These are phyloP conservation scores for Zoanthus solanderi DNA, from an alignment of 92 coral and sea anemone genomes.

Conservation along the genomic window DNA sequence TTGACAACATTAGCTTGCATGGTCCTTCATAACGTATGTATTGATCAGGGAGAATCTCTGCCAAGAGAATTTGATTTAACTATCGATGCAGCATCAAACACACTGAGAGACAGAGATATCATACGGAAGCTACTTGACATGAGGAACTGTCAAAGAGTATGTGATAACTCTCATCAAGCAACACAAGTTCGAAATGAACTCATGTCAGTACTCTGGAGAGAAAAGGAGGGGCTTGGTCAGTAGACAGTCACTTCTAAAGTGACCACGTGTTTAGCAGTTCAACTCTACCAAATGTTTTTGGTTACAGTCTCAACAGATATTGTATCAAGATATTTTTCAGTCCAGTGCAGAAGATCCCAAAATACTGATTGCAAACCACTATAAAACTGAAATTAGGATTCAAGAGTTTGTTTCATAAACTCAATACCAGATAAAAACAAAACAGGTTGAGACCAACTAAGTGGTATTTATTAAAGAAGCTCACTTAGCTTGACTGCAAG, in stretches of 20 bases:
- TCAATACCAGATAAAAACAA: too few relatives aligned
- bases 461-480: neutral
- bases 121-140: conserved; percentile 48
- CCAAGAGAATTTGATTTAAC: conserved; percentile 48
- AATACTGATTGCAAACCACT: too few relatives aligned
- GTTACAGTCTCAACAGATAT: too few relatives aligned
- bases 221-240: conserved; percentile 36
- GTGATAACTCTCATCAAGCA: conserved; percentile 55
- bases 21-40: conserved; percentile 45
- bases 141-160: conserved; percentile 53
- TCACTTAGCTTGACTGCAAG: neutral
- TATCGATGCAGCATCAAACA: conserved; percentile 21
- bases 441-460: too few relatives aligned
- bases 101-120: conserved; percentile 40
- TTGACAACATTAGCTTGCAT: conserved; percentile 36
- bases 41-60: conserved; percentile 43
- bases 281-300: too few relatives aligned
- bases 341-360: too few relatives aligned
- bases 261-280: too few relatives aligned
- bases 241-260: neutral
- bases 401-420: too few relatives aligned
- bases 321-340: too few relatives aligned
- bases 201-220: conserved; percentile 39
- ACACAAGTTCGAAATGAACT: conserved; percentile 44
- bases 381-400: too few relatives aligned